Evolutionary conservation across 2,797 vertebrate genomes (phyloP).

Genomic region (Acanthurus leucopareius): DNA sequence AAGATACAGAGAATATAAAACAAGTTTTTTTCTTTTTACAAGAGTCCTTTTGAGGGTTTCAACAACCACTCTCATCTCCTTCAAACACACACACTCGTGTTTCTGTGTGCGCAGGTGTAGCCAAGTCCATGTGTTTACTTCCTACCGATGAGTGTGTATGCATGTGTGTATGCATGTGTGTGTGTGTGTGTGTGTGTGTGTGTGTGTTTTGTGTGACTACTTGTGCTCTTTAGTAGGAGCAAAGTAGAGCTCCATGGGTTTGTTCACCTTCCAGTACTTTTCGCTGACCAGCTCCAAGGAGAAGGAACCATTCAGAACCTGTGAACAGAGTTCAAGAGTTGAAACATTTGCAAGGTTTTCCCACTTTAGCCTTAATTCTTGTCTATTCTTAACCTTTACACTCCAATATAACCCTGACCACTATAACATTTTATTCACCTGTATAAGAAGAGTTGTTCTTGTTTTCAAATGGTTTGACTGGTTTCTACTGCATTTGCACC

Average conservation of each 20-base stretch:
- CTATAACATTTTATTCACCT: not conserved
- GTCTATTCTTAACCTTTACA: not conserved
- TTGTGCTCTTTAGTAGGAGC: slow-evolving; percentile 99
- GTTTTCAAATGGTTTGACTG: not conserved
- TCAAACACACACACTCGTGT: slow-evolving; percentile 48
- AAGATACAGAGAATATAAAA: slow-evolving; percentile 74
- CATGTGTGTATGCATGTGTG: slow-evolving; percentile 15
- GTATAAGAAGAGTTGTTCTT: not conserved
- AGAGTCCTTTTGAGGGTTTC: slow-evolving; percentile 61
- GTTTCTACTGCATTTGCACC: no score
- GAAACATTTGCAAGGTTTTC: not conserved
- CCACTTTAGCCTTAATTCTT: accelerated
- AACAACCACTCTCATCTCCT: slow-evolving; percentile 41
- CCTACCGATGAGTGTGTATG: slow-evolving; percentile 17
- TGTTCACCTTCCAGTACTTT: slow-evolving; percentile 99
- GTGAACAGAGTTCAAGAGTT: slow-evolving; percentile 35
- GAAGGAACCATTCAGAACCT: slow-evolving; percentile 98
- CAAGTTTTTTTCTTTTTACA: slow-evolving; percentile 70
- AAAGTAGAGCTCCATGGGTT: slow-evolving; percentile 99
- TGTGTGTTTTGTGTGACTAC: slow-evolving; percentile 77
- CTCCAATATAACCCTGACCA: no score
- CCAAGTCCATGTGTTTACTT: slow-evolving; percentile 56
- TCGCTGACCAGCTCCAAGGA: slow-evolving; percentile 98
- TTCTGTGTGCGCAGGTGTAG: slow-evolving; percentile 43
- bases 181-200: slow-evolving; percentile 14